Base-by-base conservation (phyloP, 2,113 vertebrate species). In the Numida meleagris region DNA sequence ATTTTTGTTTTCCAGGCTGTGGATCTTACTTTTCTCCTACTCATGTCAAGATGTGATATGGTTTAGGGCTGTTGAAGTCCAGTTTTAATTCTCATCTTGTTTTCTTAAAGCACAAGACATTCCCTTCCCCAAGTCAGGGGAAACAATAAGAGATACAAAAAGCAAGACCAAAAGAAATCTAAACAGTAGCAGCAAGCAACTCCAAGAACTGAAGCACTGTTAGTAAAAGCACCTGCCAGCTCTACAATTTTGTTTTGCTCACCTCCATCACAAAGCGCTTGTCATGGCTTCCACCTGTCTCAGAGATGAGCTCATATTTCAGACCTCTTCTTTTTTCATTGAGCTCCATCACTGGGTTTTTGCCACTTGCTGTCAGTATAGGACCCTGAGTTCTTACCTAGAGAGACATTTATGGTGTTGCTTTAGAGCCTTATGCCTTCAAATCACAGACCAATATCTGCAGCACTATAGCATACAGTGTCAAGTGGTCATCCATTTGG, bases 381-480 rank as follows among this genome's bases (percentile, higher is more conserved):
- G 99, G 99, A 97, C 99, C 99, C 99, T 99, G 99, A 99, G 99
- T 99, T 99, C 99, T 98, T 96, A 99, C 99, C 99, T 99, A 93
- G 15, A 82, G 78, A 93, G 67, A 93, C 53, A 73, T 23, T 86
- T 33, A 63, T 20, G 14, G 55, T 19, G 34, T 76, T 78, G 76
- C 25, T 75, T 86, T 55, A 90, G 51, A 93, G 58, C 46, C 48
- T 43, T 76, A 4, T 36, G 31, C 71, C 57, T 25, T 58, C 36
- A n/a, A 25, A 72, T 51, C 45, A 59, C 74, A 80, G 61, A 25
- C 45, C 62, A 33, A 46, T 6, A 40, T 43, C 21, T 62, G 50
- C 86, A 71, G 62, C 45, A 6, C 2, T 19, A 51, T 14, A 36
- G 78, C 45, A 34, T 27, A 29, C 31, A 66, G 65, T 9, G 14